Evolutionary conservation across 2,888 invertebrate species (phyloP).

Genomic region (Artemia sinica): DNA sequence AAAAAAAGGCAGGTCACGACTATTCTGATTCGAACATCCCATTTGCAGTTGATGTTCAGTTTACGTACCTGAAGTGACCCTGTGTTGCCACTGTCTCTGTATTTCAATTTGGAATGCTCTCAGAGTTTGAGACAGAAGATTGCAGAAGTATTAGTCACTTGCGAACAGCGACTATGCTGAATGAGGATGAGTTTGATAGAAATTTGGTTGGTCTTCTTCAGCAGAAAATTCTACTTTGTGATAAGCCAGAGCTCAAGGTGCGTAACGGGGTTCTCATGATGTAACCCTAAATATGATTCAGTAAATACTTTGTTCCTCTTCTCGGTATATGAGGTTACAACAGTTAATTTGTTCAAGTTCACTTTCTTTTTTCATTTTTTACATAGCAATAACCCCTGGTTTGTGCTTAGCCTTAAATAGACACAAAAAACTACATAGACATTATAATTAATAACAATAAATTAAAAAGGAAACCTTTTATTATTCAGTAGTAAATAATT

Average conservation of each 20-base stretch:
- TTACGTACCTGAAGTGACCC: constrained; percentile 57
- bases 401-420: no score
- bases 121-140: constrained; percentile 57
- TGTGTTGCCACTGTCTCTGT: constrained; percentile 76
- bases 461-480: no score
- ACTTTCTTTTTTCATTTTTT: no score
- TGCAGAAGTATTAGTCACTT: constrained; percentile 50
- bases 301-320: no score
- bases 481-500: no score
- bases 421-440: no score
- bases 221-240: constrained; percentile 51
- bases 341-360: no score
- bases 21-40: constrained; percentile 11
- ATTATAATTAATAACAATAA: no score
- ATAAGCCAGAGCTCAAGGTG: constrained; percentile 32
- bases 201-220: constrained; percentile 72
- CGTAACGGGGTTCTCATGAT: no score
- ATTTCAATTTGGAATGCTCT: constrained; percentile 66
- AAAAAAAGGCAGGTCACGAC: no score
- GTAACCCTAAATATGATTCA: background rate
- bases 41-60: constrained; percentile 46
- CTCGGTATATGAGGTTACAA: no score
- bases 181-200: constrained; percentile 60
- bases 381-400: no score
- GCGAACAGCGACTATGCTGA: constrained; percentile 53